Percentiles rank a stretch among this genome's conserved stretches.
phyloP scores from a whole-genome alignment of 92 coral and sea anemone genomes.

The Zoanthus sansibaricus region DNA sequence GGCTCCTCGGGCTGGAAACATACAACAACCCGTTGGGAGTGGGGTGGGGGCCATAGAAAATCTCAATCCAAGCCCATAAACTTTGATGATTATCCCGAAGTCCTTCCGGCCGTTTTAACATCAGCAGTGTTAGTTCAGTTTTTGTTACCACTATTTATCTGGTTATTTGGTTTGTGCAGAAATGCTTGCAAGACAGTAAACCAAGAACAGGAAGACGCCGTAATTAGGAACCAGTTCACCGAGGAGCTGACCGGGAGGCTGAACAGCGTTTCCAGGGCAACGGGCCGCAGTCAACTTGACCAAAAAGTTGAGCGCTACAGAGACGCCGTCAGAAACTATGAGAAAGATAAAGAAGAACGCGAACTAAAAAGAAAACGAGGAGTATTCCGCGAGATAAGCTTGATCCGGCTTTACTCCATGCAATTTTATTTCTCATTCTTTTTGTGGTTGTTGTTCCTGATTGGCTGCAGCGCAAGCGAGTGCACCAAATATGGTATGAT shows the following conservation, averaged over 20 bases:
- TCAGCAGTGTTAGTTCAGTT: conserved; percentile 62
- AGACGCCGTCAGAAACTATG: conserved; percentile 60
- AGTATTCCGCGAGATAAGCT: conserved; percentile 64
- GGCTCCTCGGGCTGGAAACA: conserved; percentile 17
- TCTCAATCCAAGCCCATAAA: conserved; percentile 36
- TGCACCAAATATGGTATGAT: conserved; percentile 63
- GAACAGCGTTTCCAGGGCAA: conserved; percentile 68
- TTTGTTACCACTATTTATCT: conserved; percentile 57
- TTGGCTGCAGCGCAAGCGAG: conserved; percentile 65
- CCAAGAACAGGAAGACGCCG: conserved; percentile 64
- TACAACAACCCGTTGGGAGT: conserved; percentile 20
- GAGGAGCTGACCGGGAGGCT: conserved; percentile 60
- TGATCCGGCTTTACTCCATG: conserved; percentile 69
- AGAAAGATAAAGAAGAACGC: conserved; percentile 52
- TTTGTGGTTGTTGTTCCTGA: conserved; percentile 68
- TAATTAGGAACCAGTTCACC: conserved; percentile 52
- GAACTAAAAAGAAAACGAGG: conserved; percentile 75
- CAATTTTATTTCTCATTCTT: conserved; percentile 71
- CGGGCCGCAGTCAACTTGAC: conserved; percentile 68
- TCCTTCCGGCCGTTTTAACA: conserved; percentile 65
- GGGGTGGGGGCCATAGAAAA: conserved; percentile 14
- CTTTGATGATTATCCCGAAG: conserved; percentile 71
- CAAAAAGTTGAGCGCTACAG: conserved; percentile 66
- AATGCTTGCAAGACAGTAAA: conserved; percentile 48
- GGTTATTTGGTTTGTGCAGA: conserved; percentile 56